phyloP scores from a whole-genome alignment of 2,113 vertebrate genomes.

The Pseudolaguvia tuberculata region DNA sequence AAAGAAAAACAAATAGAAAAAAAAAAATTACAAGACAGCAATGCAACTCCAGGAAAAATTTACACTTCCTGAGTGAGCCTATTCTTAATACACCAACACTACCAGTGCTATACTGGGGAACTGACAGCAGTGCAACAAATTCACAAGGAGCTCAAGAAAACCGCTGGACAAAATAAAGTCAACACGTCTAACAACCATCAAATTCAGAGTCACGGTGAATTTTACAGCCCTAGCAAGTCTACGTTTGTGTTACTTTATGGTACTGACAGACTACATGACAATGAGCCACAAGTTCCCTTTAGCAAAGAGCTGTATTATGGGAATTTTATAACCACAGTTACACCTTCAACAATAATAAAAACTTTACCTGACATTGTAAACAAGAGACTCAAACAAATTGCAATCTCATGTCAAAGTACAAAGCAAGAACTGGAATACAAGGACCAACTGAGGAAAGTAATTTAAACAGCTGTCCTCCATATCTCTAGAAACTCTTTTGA shows the following conservation, averaged over 20 bases:
- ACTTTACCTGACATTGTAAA: constrained; percentile 19
- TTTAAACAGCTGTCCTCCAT: not conserved
- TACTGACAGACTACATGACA: not conserved
- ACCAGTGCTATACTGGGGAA: not conserved
- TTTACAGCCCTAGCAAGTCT: too few species aligned
- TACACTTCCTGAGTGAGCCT: not conserved
- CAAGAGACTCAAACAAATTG: too few species aligned
- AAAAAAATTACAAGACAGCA: not conserved
- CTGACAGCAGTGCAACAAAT: not conserved
- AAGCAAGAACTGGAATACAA: not conserved
- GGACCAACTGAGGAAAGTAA: not conserved
- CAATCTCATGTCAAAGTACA: not conserved
- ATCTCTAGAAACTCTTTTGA: not conserved
- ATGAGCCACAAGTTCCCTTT: not conserved
- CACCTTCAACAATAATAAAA: constrained; percentile 24
- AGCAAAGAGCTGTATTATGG: not conserved
- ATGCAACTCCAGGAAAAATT: not conserved
- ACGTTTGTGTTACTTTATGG: not conserved
- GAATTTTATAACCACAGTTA: constrained; percentile 8
- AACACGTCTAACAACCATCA: too few species aligned
- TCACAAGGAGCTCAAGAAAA: not conserved
- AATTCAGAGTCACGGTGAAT: not conserved
- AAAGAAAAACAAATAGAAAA: not conserved
- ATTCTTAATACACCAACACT: not conserved
- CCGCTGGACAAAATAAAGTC: not conserved